Evolutionary conservation across 2,888 invertebrate genomes (phyloP).

Genomic region (Plebejus melissa): DNA sequence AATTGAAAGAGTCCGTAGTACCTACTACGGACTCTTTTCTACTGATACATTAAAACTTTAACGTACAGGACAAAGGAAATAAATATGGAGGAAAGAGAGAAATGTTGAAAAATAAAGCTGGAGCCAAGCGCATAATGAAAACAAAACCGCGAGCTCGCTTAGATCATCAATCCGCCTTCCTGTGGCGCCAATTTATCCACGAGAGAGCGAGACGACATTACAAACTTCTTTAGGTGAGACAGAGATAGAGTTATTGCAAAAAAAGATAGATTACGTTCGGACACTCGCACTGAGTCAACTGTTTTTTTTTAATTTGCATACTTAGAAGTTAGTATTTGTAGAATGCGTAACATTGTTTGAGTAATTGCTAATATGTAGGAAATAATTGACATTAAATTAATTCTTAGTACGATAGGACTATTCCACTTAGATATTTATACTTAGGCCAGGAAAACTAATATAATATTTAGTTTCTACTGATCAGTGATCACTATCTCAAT

Average conservation of each 20-base stretch:
- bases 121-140: conserved; percentile 16
- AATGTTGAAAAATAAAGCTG: conserved; percentile 9
- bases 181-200: conserved; percentile 56
- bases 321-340: not conserved
- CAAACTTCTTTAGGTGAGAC: not conserved
- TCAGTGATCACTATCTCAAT: not conserved
- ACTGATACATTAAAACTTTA: not conserved
- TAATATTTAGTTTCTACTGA: not conserved
- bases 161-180: conserved; percentile 72
- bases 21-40: not conserved
- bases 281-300: conserved; percentile 30
- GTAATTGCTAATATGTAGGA: not conserved
- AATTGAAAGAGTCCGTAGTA: not conserved
- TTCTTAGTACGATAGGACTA: not conserved
- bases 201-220: conserved; percentile 45
- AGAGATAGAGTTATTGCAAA: conserved; percentile 29
- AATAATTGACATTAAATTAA: not conserved
- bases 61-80: not conserved
- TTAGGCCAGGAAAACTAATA: not conserved
- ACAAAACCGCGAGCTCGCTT: conserved; percentile 48
- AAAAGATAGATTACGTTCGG: conserved; percentile 43
- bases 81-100: conserved; percentile 19
- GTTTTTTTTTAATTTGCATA: conserved; percentile 23
- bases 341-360: not conserved
- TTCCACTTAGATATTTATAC: not conserved